Conservation (phyloP, 2,888 invertebrate species). For the Orgyia antiqua region DNA sequence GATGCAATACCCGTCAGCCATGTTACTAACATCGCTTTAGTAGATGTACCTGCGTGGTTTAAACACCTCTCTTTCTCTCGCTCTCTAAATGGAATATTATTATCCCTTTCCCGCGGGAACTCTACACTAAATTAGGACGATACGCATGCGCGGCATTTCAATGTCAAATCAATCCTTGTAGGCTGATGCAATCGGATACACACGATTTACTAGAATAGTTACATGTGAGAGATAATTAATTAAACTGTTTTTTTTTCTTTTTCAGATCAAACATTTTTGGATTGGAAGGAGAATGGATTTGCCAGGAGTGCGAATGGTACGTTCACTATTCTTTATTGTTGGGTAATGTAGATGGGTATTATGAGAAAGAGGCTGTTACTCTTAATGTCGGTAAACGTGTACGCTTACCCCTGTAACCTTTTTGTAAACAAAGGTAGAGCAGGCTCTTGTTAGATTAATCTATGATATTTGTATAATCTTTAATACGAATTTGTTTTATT, state of each 20-base stretch:
- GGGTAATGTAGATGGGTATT: slow-evolving; percentile 12
- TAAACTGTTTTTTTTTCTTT: slow-evolving; percentile 32
- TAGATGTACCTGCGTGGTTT: slow-evolving; percentile 35
- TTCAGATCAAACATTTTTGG: slow-evolving; percentile 35
- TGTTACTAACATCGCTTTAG: slow-evolving; percentile 53
- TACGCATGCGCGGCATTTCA: slow-evolving; percentile 73
- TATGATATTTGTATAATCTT: no score
- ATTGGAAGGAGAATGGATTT: slow-evolving; percentile 24
- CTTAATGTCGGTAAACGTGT: slow-evolving; percentile 16
- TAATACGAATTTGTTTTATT: no score
- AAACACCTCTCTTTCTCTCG: slow-evolving; percentile 39
- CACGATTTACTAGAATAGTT: slow-evolving; percentile 34
- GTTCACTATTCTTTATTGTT: slow-evolving; percentile 20
- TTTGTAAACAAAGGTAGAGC: slow-evolving; percentile 19
- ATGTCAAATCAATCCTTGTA: slow-evolving; percentile 77
- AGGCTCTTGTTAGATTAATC: slow-evolving; percentile 7
- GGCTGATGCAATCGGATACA: slow-evolving; percentile 66
- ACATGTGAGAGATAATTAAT: slow-evolving; percentile 31
- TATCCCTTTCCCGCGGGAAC: slow-evolving; percentile 40
- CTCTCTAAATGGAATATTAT: slow-evolving; percentile 24
- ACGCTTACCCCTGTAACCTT: slow-evolving; percentile 18
- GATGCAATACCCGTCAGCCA: slow-evolving; percentile 67
- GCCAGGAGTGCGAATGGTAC: slow-evolving; percentile 26
- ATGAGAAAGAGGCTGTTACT: slow-evolving; percentile 10
- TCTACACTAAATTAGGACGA: slow-evolving; percentile 63